Evolutionary conservation across 2,797 vertebrate species (phyloP).

Genomic region (Platyrinchus mystaceus): DNA sequence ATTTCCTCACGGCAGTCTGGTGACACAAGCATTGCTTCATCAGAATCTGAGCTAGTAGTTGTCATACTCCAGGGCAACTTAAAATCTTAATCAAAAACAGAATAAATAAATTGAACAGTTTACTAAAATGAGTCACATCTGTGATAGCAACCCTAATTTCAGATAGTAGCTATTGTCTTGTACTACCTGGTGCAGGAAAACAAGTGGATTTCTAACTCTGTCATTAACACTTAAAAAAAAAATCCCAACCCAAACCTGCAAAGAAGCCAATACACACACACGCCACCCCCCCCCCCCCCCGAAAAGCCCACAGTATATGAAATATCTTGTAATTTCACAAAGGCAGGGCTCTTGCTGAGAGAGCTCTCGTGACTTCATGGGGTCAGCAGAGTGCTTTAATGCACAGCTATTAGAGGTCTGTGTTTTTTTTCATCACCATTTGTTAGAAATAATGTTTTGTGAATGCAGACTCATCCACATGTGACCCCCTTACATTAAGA

Average conservation of each 20-base stretch:
- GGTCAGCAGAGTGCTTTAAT: neutral
- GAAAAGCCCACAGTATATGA: neutral
- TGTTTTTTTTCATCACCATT: neutral
- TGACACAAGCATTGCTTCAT: neutral
- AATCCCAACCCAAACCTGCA: neutral
- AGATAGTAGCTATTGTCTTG: neutral
- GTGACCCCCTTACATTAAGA: neutral
- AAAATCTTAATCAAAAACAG: conserved; percentile 15
- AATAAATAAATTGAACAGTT: conserved; percentile 39
- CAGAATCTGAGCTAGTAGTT: neutral
- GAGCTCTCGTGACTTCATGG: neutral
- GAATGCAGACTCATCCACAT: neutral
- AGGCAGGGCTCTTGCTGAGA: neutral
- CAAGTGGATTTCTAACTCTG: neutral
- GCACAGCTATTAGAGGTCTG: neutral
- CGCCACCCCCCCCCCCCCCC: neutral
- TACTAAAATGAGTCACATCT: neutral
- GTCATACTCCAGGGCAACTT: neutral
- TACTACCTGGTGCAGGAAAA: neutral
- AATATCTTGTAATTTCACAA: neutral
- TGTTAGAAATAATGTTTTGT: conserved; percentile 28
- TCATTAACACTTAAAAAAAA: neutral
- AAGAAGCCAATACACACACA: neutral
- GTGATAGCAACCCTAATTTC: neutral
- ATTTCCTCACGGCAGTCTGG: fast-evolving